Evolutionary conservation across 2,888 invertebrate genomes (phyloP), one percentile per base, ranked within the genome.

Genomic region (Calameuta idolon): DNA sequence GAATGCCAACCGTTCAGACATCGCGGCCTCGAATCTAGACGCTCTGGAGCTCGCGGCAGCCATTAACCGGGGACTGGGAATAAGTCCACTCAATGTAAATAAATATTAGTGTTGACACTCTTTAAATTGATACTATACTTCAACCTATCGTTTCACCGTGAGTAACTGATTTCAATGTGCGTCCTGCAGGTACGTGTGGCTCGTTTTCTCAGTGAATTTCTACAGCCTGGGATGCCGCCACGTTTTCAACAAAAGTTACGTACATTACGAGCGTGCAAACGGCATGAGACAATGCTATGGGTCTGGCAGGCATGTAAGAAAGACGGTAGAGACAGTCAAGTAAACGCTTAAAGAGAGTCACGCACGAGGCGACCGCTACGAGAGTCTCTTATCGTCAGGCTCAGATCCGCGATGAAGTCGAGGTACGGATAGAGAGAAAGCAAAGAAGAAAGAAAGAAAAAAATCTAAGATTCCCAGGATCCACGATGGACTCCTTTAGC

Each of bases 401-500:
- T 76, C 77, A 79, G 77, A 78, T 83, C 82, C 84, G 82, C 82
- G 81, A 82, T 81, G 76, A 33, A 73, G 80, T 81, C 82, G 79
- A 82, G 83, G 84, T 81, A 81, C 85, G 83, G 81, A 87, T 83
- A 81, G 81, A 84, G 85, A 82, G 84, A 85, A 86, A 85, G 86
- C 68, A 80, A 77, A 80, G 74, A 79, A 74, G 33, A 30, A 30
- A 74, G 74, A 79, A 74, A 9, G 15, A 74, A 34, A 78, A 89
- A 89, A 90, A 89, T 87, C 76, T 85, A 76, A 84, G 87, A 89
- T 90, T 90, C 90, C 90, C 90, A 90, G 88, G 90, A 88, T 87
- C 87, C 84, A 69, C 78, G 75, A 33, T 40, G 81, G 55, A 55
- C 55, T 55, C 55, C 71, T 71, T 71, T 71, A 71, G 33, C 33